Evolutionary conservation across 1,140 invertebrate genomes (phyloP).

Genomic region (Pachyrhynchus sulphureomaculatus): DNA sequence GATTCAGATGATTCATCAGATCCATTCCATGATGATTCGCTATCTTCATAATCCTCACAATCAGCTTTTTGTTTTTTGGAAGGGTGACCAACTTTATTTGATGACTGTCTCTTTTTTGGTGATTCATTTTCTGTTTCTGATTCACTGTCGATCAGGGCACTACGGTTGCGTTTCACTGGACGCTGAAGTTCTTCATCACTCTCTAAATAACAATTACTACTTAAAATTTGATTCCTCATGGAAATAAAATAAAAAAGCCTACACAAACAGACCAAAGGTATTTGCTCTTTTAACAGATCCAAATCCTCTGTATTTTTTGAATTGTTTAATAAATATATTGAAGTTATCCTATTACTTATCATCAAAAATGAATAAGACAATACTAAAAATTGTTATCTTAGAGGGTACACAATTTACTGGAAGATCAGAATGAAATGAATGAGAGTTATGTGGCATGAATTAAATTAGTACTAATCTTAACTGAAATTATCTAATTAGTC

Average conservation of each 20-base stretch:
- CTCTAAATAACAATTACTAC: slow-evolving; percentile 11
- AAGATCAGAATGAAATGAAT: too few relatives aligned
- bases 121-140: slow-evolving; percentile 39
- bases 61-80: slow-evolving; percentile 9
- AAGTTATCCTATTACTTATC: too few relatives aligned
- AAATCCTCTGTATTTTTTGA: too few relatives aligned
- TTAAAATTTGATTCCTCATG: neutral
- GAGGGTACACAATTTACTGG: too few relatives aligned
- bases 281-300: too few relatives aligned
- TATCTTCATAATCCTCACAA: neutral
- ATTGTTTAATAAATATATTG: too few relatives aligned
- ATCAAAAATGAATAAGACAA: too few relatives aligned
- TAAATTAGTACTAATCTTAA: too few relatives aligned
- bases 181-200: slow-evolving; percentile 31
- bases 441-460: too few relatives aligned
- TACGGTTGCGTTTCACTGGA: slow-evolving; percentile 34
- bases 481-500: too few relatives aligned
- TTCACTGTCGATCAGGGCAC: slow-evolving; percentile 37
- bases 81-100: neutral
- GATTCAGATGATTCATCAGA: slow-evolving; percentile 3
- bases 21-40: neutral
- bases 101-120: slow-evolving; percentile 7
- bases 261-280: too few relatives aligned
- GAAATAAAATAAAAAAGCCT: neutral
- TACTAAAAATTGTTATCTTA: too few relatives aligned